Evolutionary conservation across 2,797 vertebrate species (phyloP).

Genomic region (Molossus molossus): DNA sequence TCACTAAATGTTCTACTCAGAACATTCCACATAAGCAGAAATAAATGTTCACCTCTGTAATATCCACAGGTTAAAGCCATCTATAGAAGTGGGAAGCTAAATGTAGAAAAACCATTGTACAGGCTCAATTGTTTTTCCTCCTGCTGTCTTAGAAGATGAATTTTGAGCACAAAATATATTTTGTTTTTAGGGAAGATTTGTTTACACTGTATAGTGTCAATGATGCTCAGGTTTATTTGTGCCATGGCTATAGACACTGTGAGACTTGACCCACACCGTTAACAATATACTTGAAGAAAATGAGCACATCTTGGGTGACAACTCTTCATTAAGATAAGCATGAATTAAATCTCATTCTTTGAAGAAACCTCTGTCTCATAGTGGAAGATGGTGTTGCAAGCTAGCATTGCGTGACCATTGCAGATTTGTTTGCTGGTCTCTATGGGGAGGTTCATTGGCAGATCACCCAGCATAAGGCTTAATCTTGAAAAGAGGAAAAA

Average conservation of each 20-base stretch:
- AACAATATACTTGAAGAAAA: conserved; percentile 60
- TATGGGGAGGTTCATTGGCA: conserved; percentile 1
- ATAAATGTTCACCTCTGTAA: conserved; percentile 69
- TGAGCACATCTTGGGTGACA: conserved; percentile 36
- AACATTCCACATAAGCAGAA: conserved; percentile 50
- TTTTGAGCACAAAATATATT: conserved; percentile 68
- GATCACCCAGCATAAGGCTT: conserved; percentile 35
- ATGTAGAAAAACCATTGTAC: conserved; percentile 16
- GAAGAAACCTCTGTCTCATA: not conserved
- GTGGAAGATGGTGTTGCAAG: not conserved
- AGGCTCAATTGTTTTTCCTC: conserved; percentile 33
- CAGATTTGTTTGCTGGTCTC: conserved; percentile 28
- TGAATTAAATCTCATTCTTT: not conserved
- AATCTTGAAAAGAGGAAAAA: conserved; percentile 55
- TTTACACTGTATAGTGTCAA: conserved; percentile 69
- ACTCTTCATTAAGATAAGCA: conserved; percentile 67
- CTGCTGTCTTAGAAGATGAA: conserved; percentile 65
- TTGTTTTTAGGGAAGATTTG: conserved; percentile 82
- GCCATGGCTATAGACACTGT: not conserved
- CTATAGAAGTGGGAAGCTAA: conserved; percentile 40
- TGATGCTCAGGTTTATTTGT: conserved; percentile 71
- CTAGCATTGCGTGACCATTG: not conserved
- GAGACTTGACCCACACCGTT: not conserved
- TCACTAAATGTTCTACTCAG: conserved; percentile 54
- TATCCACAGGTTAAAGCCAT: conserved; percentile 3